phyloP scores from a whole-genome alignment of 2,113 vertebrate genomes.

The Sceloporus undulatus region DNA sequence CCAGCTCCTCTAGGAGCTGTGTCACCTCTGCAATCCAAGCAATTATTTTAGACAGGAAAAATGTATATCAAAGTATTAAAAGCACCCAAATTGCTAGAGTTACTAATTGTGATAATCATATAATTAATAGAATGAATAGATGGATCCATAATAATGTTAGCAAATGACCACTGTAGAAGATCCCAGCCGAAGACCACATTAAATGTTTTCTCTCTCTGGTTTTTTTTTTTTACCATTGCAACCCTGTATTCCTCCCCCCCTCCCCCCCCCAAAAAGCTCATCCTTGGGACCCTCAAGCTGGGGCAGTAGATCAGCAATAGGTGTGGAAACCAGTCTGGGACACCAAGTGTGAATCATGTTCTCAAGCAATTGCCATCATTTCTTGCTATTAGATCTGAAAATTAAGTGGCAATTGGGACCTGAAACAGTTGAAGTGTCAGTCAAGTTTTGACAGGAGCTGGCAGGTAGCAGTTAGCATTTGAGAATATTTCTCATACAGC shows the following conservation, averaged over 20 bases:
- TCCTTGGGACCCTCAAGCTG: no score
- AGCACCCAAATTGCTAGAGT: not conserved
- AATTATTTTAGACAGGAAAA: slow-evolving; percentile 30
- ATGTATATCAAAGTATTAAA: slow-evolving; percentile 7
- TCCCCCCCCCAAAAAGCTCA: no score
- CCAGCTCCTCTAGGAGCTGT: slow-evolving; percentile 6
- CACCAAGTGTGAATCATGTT: not conserved
- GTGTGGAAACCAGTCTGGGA: not conserved
- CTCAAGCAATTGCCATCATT: no score
- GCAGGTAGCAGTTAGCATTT: no score
- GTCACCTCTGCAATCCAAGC: slow-evolving; percentile 37
- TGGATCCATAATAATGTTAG: not conserved
- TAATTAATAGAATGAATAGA: no score
- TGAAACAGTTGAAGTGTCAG: no score
- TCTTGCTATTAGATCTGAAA: not conserved
- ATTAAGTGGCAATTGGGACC: not conserved
- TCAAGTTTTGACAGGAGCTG: no score
- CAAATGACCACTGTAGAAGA: not conserved
- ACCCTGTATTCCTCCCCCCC: no score
- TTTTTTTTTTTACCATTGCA: no score
- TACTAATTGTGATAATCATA: not conserved
- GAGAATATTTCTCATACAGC: not conserved
- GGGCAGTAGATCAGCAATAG: not conserved
- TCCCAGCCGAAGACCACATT: no score
- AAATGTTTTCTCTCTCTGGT: no score